These are phyloP conservation scores for Apodemia zela DNA, from an alignment of 2,888 invertebrate species.

Conservation along the genomic window DNA sequence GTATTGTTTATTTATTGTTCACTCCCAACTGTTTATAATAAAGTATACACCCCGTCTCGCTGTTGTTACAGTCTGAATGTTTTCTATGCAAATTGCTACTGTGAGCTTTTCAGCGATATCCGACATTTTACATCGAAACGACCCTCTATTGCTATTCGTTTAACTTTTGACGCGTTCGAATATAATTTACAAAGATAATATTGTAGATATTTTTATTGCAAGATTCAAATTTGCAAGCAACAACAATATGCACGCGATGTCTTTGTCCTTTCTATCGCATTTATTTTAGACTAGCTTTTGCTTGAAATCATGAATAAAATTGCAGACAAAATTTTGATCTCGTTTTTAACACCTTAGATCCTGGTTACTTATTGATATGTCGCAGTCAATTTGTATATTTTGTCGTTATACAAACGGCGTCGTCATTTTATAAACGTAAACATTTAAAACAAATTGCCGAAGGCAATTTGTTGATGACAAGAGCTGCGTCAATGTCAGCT, in stretches of 20 bases:
- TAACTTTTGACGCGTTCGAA: constrained; percentile 25
- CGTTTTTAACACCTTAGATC: no score
- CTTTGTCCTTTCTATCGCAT: background rate
- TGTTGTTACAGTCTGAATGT: constrained; percentile 55
- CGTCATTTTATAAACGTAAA: no score
- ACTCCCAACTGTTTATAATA: constrained; percentile 32
- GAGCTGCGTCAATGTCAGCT: no score
- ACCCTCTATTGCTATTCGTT: constrained; percentile 27
- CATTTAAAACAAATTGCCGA: no score
- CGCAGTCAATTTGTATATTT: no score
- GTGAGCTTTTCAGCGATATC: constrained; percentile 26
- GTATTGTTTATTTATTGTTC: constrained; percentile 49
- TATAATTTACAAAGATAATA: constrained; percentile 25
- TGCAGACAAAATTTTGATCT: no score
- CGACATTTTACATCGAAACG: constrained; percentile 26
- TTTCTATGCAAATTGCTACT: constrained; percentile 57
- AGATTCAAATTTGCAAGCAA: constrained; percentile 1
- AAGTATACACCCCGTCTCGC: constrained; percentile 35
- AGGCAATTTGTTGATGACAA: no score
- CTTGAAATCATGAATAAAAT: background rate
- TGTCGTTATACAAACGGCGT: no score
- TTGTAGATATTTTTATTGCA: constrained; percentile 21
- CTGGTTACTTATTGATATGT: no score
- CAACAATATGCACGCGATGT: constrained; percentile 12
- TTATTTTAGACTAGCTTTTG: background rate